phyloP scores from a whole-genome alignment of 1,140 invertebrate genomes.

The Stegodyphus mimosarum region DNA sequence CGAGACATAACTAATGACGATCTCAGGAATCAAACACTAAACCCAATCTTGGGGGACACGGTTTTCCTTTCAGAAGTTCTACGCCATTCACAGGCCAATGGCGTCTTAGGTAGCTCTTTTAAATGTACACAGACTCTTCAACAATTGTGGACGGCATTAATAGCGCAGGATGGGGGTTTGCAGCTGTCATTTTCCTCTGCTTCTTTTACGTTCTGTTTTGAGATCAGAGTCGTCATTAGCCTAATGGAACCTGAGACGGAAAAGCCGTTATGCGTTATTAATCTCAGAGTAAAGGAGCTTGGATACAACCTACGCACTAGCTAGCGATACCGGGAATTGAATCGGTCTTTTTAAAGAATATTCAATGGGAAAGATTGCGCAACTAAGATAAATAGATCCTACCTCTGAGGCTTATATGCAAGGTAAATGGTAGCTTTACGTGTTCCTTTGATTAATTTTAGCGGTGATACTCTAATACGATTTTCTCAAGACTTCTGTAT shows the following conservation, averaged over 20 bases:
- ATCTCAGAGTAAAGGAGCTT: conserved; percentile 18
- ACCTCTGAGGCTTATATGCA: no score
- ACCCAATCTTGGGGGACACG: conserved; percentile 28
- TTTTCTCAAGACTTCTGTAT: no score
- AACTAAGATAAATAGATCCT: no score
- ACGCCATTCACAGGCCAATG: conserved; percentile 2
- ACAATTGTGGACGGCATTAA: conserved; percentile 41
- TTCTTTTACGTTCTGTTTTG: conserved; percentile 19
- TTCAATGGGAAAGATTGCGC: no score
- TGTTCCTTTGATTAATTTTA: no score
- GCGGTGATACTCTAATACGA: no score
- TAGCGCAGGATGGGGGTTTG: background rate
- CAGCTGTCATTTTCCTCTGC: conserved; percentile 30
- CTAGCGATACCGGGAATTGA: conserved; percentile 28
- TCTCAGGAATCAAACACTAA: conserved; percentile 2
- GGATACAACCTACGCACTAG: background rate
- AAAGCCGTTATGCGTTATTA: conserved; percentile 43
- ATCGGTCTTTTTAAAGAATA: conserved; percentile 35
- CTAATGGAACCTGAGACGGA: conserved; percentile 36
- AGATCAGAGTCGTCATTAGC: conserved; percentile 38
- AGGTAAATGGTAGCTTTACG: no score
- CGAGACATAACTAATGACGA: conserved; percentile 27
- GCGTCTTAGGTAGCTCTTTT: conserved; percentile 4
- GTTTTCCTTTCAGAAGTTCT: conserved; percentile 49
- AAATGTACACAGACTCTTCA: conserved; percentile 15